Evolutionary conservation across 2,797 vertebrate species (phyloP), one percentile per base, ranked within the genome.

Genomic region (Hypotaenidia philippensis): DNA sequence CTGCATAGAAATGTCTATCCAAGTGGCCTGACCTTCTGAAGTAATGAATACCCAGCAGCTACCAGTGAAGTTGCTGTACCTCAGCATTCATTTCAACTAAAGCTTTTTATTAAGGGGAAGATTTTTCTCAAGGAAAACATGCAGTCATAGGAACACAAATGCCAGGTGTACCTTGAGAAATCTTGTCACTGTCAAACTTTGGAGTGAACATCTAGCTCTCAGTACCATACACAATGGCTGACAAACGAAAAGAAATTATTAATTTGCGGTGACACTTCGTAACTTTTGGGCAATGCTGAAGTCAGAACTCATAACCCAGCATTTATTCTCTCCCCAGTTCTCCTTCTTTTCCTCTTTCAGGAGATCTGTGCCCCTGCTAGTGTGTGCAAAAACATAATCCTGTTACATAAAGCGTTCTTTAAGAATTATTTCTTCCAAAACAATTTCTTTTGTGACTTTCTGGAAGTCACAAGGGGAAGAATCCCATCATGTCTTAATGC

Each of bases 1-100:
- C 63, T 82, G 72, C 26, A 56, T 4, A 36, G 80, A 92, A 81
- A 75, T 32, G 66, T 40, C 86, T 87, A 14, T 64, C 26, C 71
- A 92, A 87, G 50, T 32, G 45, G 44, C 34, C 85, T 91, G 83
- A 94, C 80, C 93, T 92, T 95, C 89, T 76, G 16, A 84, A 93
- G 36, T 74, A 88, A 87, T 72, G 83, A 91, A 86, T 38, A 86
- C 29, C 56, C 63, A 88, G 56, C 40, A 91, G 80, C 70, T 63
- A 72, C 47, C 59, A 60, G 29, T 79, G 66, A 90, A 63, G 77
- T 21, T 86, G 52, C 49, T 70, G 44, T 49, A 86, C 34, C 25
- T 76, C 31, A 53, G 79, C 81, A 91, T 86, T 84, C 68, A 91
- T 87, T 93, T 81, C 55, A 94, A 90, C 47, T 59, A 56, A 53